phyloP scores from a whole-genome alignment of 2,797 vertebrate species.

The Myotis vivesi region DNA sequence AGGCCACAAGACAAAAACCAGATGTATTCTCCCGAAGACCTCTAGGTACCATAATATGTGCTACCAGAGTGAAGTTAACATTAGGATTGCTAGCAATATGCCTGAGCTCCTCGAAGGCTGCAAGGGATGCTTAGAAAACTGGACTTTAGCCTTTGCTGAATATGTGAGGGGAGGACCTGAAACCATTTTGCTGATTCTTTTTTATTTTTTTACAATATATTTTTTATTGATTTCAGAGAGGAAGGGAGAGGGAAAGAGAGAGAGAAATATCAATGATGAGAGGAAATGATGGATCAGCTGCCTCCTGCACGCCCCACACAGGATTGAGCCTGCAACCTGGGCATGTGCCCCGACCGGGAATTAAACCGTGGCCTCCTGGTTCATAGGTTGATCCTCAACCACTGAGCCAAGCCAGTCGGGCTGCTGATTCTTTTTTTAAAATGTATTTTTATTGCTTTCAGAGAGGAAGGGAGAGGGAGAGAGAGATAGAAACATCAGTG shows the following conservation, averaged over 20 bases:
- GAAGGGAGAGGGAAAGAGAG: too few relatives aligned
- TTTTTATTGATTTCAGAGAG: not conserved
- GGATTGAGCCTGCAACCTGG: too few relatives aligned
- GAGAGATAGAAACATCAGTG: too few relatives aligned
- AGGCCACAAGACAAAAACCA: conserved; percentile 5
- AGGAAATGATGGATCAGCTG: not conserved
- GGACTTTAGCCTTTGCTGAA: not conserved
- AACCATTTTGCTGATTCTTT: conserved; percentile 25
- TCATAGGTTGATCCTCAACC: not conserved
- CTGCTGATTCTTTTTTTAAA: not conserved
- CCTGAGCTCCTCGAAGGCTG: not conserved
- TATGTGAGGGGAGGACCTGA: not conserved
- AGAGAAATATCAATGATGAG: too few relatives aligned
- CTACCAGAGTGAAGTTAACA: conserved; percentile 1
- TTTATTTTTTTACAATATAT: not conserved
- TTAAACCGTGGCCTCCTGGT: not conserved
- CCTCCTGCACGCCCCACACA: too few relatives aligned
- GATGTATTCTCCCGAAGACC: not conserved
- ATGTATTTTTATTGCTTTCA: not conserved
- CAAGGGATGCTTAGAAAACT: conserved; percentile 29
- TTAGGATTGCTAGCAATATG: not conserved
- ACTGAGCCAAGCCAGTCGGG: not conserved
- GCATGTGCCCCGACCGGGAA: too few relatives aligned
- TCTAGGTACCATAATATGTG: not conserved
- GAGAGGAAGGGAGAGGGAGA: too few relatives aligned